These are phyloP conservation scores for Phasianus colchicus DNA, from an alignment of 2,113 vertebrate species.

Conservation along the genomic window DNA sequence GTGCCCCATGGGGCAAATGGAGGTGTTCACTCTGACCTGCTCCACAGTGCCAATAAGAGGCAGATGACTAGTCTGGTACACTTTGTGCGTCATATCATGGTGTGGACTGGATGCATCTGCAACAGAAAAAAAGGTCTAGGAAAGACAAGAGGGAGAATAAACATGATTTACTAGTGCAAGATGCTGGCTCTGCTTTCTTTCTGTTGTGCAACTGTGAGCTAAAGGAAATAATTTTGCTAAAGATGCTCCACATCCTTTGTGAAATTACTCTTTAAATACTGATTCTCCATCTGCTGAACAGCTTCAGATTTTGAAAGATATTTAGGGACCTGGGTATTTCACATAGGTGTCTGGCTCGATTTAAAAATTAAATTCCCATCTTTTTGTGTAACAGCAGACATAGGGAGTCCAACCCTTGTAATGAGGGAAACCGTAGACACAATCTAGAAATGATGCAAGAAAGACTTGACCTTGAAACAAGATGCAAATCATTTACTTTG, in stretches of 20 bases:
- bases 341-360: neutral
- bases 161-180: neutral
- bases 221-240: slow-evolving; percentile 41
- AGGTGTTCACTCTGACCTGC: neutral
- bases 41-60: neutral
- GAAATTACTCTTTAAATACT: slow-evolving; percentile 24
- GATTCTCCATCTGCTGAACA: slow-evolving; percentile 48
- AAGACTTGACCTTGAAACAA: neutral
- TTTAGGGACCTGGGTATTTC: slow-evolving; percentile 21
- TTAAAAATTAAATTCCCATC: neutral
- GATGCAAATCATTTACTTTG: neutral
- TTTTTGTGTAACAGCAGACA: neutral
- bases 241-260: neutral
- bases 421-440: neutral
- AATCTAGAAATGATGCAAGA: neutral
- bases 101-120: neutral
- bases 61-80: neutral
- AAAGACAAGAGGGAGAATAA: neutral
- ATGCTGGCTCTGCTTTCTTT: slow-evolving; percentile 33
- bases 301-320: slow-evolving; percentile 6
- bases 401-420: neutral
- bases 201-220: slow-evolving; percentile 33
- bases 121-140: neutral
- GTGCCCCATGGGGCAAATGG: neutral
- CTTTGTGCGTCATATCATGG: too few relatives aligned